Evolutionary conservation across 2,888 invertebrate species (phyloP).

Genomic region (Eucera pruinosa): DNA sequence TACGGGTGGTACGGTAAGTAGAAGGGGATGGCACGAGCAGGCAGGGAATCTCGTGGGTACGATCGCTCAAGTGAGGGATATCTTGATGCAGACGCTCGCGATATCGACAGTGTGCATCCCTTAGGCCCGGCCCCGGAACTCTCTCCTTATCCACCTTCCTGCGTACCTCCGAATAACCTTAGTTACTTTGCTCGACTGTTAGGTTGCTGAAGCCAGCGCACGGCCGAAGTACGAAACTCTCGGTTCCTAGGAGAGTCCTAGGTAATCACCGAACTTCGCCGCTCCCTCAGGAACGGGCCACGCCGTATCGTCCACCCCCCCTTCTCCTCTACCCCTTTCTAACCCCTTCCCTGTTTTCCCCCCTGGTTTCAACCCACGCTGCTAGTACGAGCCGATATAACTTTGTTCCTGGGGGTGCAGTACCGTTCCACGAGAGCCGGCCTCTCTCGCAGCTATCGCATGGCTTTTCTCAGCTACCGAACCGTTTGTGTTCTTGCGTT

Average conservation of each 20-base stretch:
- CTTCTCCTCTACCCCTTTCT: conserved; percentile 37
- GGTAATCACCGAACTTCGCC: conserved; percentile 84
- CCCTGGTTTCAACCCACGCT: conserved; percentile 33
- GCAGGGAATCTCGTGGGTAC: conserved; percentile 77
- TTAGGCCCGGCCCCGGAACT: conserved; percentile 59
- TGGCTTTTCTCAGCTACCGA: conserved; percentile 44
- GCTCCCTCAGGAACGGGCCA: conserved; percentile 81
- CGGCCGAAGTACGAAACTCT: conserved; percentile 83
- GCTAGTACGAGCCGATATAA: conserved; percentile 81
- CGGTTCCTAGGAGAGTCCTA: conserved; percentile 83
- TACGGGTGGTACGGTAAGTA: background rate
- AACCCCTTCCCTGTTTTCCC: conserved; percentile 49
- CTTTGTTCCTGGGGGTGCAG: conserved; percentile 83
- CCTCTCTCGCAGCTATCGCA: conserved; percentile 60
- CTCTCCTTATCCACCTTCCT: conserved; percentile 62
- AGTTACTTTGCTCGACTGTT: conserved; percentile 83
- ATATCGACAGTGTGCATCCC: conserved; percentile 70
- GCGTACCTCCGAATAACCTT: conserved; percentile 80
- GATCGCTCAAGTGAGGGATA: conserved; percentile 75
- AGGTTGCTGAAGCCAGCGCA: conserved; percentile 79
- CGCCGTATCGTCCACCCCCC: conserved; percentile 66
- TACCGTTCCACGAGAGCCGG: conserved; percentile 76
- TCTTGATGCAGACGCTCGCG: conserved; percentile 69
- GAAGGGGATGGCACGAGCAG: conserved; percentile 72
- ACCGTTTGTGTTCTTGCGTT: conserved; percentile 25